Conservation (phyloP, 2,888 invertebrate species). For the Atethmia centrago region DNA sequence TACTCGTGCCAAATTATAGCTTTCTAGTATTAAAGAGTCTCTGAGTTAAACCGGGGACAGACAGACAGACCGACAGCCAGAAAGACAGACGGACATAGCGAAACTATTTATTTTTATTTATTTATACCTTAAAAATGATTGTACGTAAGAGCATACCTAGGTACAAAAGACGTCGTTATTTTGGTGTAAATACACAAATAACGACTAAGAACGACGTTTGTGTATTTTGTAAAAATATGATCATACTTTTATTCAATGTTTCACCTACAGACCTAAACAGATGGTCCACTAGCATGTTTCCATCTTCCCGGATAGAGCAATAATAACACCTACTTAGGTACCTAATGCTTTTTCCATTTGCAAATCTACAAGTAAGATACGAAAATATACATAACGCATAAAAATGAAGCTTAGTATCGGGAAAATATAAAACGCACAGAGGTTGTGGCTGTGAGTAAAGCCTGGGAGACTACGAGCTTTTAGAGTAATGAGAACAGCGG, state of each 20-base stretch:
- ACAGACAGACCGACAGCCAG: too few relatives aligned
- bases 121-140: too few relatives aligned
- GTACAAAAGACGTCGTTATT: background rate
- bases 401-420: conserved; percentile 33
- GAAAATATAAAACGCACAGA: conserved; percentile 41
- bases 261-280: background rate
- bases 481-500: conserved; percentile 63
- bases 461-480: conserved; percentile 54
- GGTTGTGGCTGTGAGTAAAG: conserved; percentile 20
- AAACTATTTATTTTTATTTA: too few relatives aligned
- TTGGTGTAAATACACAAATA: too few relatives aligned
- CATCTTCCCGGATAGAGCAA: background rate
- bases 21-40: too few relatives aligned
- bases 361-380: conserved; percentile 14
- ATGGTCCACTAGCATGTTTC: background rate
- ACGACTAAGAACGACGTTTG: too few relatives aligned
- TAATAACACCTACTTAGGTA: too few relatives aligned
- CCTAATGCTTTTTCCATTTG: background rate
- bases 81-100: too few relatives aligned
- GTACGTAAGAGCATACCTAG: too few relatives aligned
- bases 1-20: too few relatives aligned
- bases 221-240: background rate
- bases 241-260: background rate
- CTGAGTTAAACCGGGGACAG: too few relatives aligned
- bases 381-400: conserved; percentile 25